Conservation (phyloP, 2,888 invertebrate species). For the Archaeoteleia sp. region DNA sequence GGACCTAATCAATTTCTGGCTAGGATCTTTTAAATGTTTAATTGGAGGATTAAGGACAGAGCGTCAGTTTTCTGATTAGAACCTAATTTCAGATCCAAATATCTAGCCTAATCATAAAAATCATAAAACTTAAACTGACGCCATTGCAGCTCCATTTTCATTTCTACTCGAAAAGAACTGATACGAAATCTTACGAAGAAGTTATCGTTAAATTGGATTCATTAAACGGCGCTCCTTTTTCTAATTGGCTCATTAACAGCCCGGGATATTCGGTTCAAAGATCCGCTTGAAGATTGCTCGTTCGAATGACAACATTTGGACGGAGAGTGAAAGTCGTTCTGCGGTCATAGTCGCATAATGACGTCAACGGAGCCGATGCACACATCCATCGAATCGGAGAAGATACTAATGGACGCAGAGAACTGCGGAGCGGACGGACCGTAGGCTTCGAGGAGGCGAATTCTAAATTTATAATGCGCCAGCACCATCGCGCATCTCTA, state of each 20-base stretch:
- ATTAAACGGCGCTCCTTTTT: constrained; percentile 9
- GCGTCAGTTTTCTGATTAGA: too few relatives aligned
- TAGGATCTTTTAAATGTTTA: too few relatives aligned
- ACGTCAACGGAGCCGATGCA: constrained; percentile 59
- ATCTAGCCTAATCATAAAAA: too few relatives aligned
- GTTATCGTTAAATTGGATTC: constrained; percentile 4
- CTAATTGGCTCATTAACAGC: constrained; percentile 28
- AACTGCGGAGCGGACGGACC: constrained; percentile 57
- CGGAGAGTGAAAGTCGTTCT: constrained; percentile 37
- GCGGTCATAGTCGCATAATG: constrained; percentile 43
- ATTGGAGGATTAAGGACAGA: too few relatives aligned
- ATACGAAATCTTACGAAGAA: neutral
- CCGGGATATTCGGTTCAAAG: constrained; percentile 16
- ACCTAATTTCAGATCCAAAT: too few relatives aligned
- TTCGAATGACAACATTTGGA: constrained; percentile 26
- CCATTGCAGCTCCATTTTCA: too few relatives aligned
- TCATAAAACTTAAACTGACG: too few relatives aligned
- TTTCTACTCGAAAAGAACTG: neutral
- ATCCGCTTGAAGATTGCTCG: constrained; percentile 17
- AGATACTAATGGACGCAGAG: constrained; percentile 54
- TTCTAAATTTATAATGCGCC: constrained; percentile 64
- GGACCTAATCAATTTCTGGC: too few relatives aligned
- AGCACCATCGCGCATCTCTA: constrained; percentile 63
- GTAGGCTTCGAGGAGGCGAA: constrained; percentile 59
- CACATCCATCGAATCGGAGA: constrained; percentile 59